Evolutionary conservation across 2,888 invertebrate genomes (phyloP), one percentile per base, ranked within the genome.

Genomic region (Gerris lacustris): DNA sequence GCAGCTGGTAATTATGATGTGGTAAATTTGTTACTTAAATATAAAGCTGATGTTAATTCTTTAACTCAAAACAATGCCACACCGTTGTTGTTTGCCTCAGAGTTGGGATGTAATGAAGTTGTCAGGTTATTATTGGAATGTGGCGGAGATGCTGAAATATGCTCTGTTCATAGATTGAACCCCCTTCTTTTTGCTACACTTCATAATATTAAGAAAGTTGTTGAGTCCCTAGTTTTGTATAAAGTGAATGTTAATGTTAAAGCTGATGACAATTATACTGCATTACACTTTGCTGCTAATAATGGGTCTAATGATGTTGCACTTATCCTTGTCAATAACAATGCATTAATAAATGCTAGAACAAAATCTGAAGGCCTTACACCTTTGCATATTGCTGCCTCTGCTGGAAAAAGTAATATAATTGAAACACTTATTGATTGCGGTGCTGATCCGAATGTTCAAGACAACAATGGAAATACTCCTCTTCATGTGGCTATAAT

Each of bases 41-140:
- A 73, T 7, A 70, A 67, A 18, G 73, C 74, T 17, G 69, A 75
- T 66, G 67, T 75, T 64, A 71, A 76, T 64, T 73, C 67, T 31
- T 70, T 17, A 69, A 68, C 62, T 68, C 31, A 68, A n/a, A 9
- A 66, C 5, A 74, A 73, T 47, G 18, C 64, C n/a, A 74, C 74
- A 44, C 75, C 77, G 64, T 66, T 72, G n/a, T 66, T 63, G n/a
- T 44, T 43, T 15, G 69, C 71, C 15, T 43, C 44, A 15, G 71
- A 69, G 64, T 15, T 31, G n/a, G 71, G 71, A 0, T 55, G 69
- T 69, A n/a, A 69, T 43, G n/a, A 69, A 11, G 63, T 71, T 44
- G 66, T 44, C 5, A 44, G 69, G 43, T 17, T 71, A 44, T 44
- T 71, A 47, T 66, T 67, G 15, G 15, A 67, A 9, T 15, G 45